Evolutionary conservation across 2,797 vertebrate genomes (phyloP), one percentile per base, ranked within the genome.

Genomic region (Galaxias olidus): DNA sequence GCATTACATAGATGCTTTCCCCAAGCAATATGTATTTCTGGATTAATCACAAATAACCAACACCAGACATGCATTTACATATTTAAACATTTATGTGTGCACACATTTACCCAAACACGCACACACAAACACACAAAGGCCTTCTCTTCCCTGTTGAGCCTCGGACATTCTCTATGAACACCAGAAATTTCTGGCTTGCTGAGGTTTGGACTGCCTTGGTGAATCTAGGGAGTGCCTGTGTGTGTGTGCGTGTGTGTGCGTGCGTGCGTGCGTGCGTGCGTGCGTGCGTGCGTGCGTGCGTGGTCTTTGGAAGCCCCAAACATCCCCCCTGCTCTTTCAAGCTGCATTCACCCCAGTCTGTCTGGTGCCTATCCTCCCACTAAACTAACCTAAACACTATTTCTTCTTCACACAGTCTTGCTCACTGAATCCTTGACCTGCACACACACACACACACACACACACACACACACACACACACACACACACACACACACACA

Each of bases 341-440:
- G 63, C 63, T 70, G 69, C 75, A 71, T 71, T 66, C 72, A 69
- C 73, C 71, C 81, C 73, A 63, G 77, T 72, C 77, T 80, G 72
- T 77, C 79, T 78, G 84, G 83, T 82, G 86, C 81, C 76, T 74
- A 80, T 84, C 81, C 76, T 71, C 69, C 78, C 81, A 73, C 76
- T 15, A 78, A 83, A 79, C 72, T 66, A 76, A 71, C 63, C 69
- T 48, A 73, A 81, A 82, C 80, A 74, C 50, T 30, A 71, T 76
- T 74, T 76, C 74, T 60, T 73, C 58, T 72, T 66, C 65, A 65
- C 78, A 76, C 75, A 82, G 59, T 55, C 66, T 67, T 69, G 75
- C 69, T 60, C 52, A 58, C 65, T 59, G 69, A 75, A 71, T 61
- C 62, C 40, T 57, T 71, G 71, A 76, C 77, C 75, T 80, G 70